phyloP scores from a whole-genome alignment of 2,113 vertebrate species.

The Eretmochelys imbricata region DNA sequence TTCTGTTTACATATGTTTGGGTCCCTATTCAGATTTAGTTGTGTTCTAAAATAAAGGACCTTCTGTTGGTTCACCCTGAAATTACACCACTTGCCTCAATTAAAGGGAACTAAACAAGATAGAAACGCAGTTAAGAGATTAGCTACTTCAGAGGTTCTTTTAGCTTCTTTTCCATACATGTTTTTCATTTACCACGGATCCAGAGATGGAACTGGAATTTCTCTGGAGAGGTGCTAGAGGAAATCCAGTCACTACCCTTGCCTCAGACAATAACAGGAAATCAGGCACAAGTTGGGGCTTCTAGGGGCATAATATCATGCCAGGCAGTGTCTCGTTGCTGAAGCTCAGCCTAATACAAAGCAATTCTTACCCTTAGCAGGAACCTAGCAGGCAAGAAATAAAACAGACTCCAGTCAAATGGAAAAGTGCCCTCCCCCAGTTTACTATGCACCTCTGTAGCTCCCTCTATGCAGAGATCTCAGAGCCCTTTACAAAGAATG shows the following conservation, averaged over 20 bases:
- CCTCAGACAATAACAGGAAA: background rate
- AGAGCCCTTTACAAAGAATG: background rate
- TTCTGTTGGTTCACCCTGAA: background rate
- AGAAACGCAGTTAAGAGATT: background rate
- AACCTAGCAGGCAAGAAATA: background rate
- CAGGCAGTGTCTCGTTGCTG: background rate
- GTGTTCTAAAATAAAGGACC: background rate
- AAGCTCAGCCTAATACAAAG: background rate
- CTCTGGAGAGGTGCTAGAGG: background rate
- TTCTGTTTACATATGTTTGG: background rate
- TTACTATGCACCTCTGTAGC: background rate
- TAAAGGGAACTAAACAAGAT: background rate
- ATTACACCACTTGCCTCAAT: background rate
- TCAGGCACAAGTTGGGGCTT: background rate
- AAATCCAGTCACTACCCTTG: background rate
- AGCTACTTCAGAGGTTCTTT: background rate
- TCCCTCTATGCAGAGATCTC: background rate
- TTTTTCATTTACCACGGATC: accelerated
- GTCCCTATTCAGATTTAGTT: background rate
- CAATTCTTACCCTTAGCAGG: background rate
- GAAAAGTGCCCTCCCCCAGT: background rate
- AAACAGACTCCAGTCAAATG: background rate
- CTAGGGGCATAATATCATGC: background rate
- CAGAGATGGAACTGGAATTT: background rate
- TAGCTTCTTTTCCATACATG: accelerated